Base-by-base conservation (phyloP, 1,140 invertebrate species). In the Drosophila athabasca region DNA sequence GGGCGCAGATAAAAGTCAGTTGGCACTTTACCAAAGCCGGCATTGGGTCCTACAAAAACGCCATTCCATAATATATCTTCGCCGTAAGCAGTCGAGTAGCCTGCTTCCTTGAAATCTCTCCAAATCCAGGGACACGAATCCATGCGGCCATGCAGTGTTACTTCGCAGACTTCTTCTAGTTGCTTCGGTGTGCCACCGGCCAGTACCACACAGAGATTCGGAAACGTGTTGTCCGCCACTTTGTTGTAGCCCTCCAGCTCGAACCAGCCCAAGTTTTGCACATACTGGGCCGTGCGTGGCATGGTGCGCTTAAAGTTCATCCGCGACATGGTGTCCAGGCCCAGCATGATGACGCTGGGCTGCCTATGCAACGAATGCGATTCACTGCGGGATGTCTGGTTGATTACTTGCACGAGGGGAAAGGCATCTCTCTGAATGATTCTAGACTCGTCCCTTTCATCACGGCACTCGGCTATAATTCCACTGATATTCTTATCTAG, bases 1-100 rank as follows among this genome's bases (percentile, higher is more conserved):
- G 96, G 95, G n/a, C 95, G 92, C 11, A 95, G 92, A 71, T 97
- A 97, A 82, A 96, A 96, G 91, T 98, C 96, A 0, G 95, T 95
- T 0, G 97, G 96, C 17, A 93, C 94, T 19, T 94, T 92, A 1
- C 93, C 90, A 88, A 98, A 98, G 0, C 97, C 97, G 17, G 92
- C 90, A 80, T 95, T 95, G 2, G 93, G 78, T 88, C 95, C 96
- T 91, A 96, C 96, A 80, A 97, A 97, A 2, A 95, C 95, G 1
- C 94, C 94, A 26, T 96, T 94, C 7, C 92, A 88, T 0, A 94
- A 93, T 5, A 92, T 91, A 88, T 98, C 97, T 92, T 98, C 97
- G 0, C 94, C 95, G 58, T 95, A 95, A 0, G 94, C 94, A 0
- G 97, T 97, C 0, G 94, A 92, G 80, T 96, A 98, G 1, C 95